Base-by-base conservation (phyloP, 2,888 invertebrate genomes). In the Amitus sp. region DNA sequence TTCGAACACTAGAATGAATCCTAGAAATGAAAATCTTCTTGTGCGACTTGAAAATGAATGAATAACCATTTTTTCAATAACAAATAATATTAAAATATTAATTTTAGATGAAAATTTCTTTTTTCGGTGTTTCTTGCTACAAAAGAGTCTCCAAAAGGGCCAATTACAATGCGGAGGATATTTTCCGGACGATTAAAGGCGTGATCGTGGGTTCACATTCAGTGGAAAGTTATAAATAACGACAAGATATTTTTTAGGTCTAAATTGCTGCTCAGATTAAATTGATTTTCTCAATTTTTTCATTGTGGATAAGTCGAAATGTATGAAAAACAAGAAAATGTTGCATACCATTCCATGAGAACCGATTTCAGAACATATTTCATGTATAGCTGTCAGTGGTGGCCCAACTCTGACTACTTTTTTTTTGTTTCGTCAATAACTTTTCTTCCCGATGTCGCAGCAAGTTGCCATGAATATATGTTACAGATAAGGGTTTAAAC, bases 61-160 rank as follows among this genome's bases (percentile, higher is more conserved):
- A 27, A 27, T 27, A 27, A 27, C 27, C 27, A 27, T 27, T 27
- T 27, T 27, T 4, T 27, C 27, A 9, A 27, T 27, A 27, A 27
- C 27, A 27, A 27, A 27, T 27, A 27, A 27, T 27, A 27, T 27
- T 2, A 39, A 39, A 39, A 15, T 39, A 12, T 39, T n/a, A 39
- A 39, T 39, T 39, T 39, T 39, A 15, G 40, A 39, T 39, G 13
- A 39, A 39, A 39, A 39, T 27, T 39, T 2, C 4, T 15, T 39
- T 39, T 39, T 39, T 39, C 40, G 13, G 40, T 39, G 40, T 39
- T 39, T 39, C 40, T 39, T 15, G 40, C n/a, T 39, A 39, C 40
- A 39, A 39, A 15, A n/a, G 40, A 39, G 40, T 39, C 40, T 39
- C 40, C 15, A 39, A 39, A 39, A 39, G 40, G 15, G 40, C 40